Percentiles rank a stretch among this genome's conserved stretches.
Conservation (phyloP, 2,797 vertebrate genomes). For the Danio aesculapii region DNA sequence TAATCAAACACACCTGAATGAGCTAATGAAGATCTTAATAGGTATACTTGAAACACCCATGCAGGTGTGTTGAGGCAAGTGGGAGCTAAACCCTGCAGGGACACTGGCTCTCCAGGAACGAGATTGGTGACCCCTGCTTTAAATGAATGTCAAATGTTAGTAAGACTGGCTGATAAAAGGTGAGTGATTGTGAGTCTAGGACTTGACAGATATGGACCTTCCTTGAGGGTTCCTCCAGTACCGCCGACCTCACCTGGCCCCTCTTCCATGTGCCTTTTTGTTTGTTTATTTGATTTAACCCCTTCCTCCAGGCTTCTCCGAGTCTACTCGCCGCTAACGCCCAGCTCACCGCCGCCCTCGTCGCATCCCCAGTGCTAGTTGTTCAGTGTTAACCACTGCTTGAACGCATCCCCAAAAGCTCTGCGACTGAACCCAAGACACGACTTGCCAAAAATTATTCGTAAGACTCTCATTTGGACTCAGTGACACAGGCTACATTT, state of each 20-base stretch:
- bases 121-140: too few relatives aligned
- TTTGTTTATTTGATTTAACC: constrained; percentile 38
- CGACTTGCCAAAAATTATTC: not conserved
- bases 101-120: too few relatives aligned
- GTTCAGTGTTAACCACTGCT: constrained; percentile 66
- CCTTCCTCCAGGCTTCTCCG: constrained; percentile 59
- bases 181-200: constrained; percentile 58
- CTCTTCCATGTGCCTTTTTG: constrained; percentile 41
- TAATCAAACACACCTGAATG: too few relatives aligned
- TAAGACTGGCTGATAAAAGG: constrained; percentile 28
- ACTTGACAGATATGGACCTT: constrained; percentile 71
- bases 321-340: constrained; percentile 76
- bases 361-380: constrained; percentile 65
- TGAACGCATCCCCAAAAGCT: constrained; percentile 58
- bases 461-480: constrained; percentile 45
- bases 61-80: too few relatives aligned
- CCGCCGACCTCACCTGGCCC: constrained; percentile 76
- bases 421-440: constrained; percentile 20
- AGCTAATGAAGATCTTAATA: too few relatives aligned
- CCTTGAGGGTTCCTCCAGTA: constrained; percentile 64
- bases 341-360: constrained; percentile 75
- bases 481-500: not conserved
- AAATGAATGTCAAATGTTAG: not conserved
- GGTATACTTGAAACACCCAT: too few relatives aligned
- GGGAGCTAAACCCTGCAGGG: too few relatives aligned